These are phyloP conservation scores for Plotosus lineatus DNA, from an alignment of 2,113 vertebrate genomes.

Conservation along the genomic window DNA sequence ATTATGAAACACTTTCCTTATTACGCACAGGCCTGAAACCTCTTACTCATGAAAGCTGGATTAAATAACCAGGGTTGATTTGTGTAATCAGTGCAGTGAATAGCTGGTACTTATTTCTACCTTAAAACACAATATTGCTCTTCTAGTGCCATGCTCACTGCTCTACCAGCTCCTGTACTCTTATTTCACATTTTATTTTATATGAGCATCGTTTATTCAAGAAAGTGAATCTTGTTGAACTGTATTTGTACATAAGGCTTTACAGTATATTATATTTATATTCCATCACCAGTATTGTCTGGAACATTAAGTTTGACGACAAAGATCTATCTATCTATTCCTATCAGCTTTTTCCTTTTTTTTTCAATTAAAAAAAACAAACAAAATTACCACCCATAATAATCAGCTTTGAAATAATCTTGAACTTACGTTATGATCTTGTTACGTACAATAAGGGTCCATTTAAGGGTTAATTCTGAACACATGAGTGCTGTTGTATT, in stretches of 20 bases:
- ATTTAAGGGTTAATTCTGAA: background rate
- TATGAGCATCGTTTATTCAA: background rate
- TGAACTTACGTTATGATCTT: background rate
- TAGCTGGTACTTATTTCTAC: background rate
- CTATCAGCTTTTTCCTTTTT: no score
- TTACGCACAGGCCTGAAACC: background rate
- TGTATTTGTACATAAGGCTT: background rate
- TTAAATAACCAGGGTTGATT: background rate
- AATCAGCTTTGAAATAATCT: background rate
- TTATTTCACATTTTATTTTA: background rate
- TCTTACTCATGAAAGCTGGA: background rate
- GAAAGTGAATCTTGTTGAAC: background rate
- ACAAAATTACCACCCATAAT: no score
- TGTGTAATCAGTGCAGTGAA: background rate
- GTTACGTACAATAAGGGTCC: background rate
- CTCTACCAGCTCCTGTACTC: background rate
- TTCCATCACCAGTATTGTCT: no score
- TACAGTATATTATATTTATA: no score
- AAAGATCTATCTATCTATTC: no score
- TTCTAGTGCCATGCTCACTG: background rate
- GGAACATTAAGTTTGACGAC: background rate
- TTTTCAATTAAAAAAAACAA: no score
- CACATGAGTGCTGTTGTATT: background rate
- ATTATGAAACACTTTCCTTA: background rate
- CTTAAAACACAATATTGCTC: background rate